Evolutionary conservation across 2,888 invertebrate genomes (phyloP).

Genomic region (Hoplodrina blanda): DNA sequence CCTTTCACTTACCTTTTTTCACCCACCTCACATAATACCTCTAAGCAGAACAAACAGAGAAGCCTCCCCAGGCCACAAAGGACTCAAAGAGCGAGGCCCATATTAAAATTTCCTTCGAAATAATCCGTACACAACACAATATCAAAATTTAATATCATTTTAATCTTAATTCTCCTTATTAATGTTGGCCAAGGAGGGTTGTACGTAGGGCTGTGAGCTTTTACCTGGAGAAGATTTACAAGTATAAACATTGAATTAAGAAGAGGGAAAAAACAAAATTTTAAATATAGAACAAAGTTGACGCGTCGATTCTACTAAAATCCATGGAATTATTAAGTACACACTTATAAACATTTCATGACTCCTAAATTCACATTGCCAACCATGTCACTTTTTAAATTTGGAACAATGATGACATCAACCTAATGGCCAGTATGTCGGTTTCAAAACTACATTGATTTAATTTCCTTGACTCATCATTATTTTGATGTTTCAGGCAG

Average conservation of each 20-base stretch:
- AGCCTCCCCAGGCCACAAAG: constrained; percentile 67
- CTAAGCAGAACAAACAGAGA: constrained; percentile 57
- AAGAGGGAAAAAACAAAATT: background rate
- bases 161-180: constrained; percentile 90
- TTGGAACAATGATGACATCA: too few species aligned
- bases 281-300: background rate
- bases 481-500: too few species aligned
- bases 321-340: too few species aligned
- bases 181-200: constrained; percentile 86
- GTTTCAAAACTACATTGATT: too few species aligned
- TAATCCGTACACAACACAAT: constrained; percentile 90
- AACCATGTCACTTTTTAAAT: too few species aligned
- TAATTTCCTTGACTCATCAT: too few species aligned
- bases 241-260: background rate
- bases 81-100: constrained; percentile 81
- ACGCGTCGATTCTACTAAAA: background rate
- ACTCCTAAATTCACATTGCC: too few species aligned
- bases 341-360: too few species aligned
- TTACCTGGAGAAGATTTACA: constrained; percentile 35
- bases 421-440: too few species aligned
- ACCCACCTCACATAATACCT: constrained; percentile 46
- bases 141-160: constrained; percentile 91
- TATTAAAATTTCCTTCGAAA: constrained; percentile 87
- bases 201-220: constrained; percentile 61
- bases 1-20: constrained; percentile 44